A percentile compares a stretch with the other conserved stretches of the same genome.
Evolutionary conservation across 30 jellyfish, hydroid and myxozoan genomes (phyloP).

Genomic region (Catostylus mosaicus): DNA sequence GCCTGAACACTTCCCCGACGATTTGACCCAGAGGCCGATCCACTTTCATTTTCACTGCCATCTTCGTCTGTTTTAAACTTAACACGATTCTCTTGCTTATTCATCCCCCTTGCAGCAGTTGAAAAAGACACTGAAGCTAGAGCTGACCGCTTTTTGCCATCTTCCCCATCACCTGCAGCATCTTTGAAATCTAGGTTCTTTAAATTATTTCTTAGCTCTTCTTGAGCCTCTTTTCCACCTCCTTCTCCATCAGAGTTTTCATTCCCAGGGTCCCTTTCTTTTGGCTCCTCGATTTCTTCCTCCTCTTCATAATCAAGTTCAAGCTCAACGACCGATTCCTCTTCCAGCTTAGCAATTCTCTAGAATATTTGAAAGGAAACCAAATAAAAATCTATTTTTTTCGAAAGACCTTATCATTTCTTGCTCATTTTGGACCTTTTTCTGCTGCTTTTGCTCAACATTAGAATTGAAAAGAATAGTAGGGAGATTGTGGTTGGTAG

Average conservation of each 20-base stretch:
- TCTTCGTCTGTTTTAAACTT: conserved; percentile 61
- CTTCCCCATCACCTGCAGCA: conserved; percentile 52
- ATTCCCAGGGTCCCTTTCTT: conserved; percentile 38
- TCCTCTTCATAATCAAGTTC: conserved; percentile 80
- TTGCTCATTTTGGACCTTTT: too few relatives aligned
- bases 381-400: too few relatives aligned
- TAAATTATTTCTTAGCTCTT: conserved; percentile 85
- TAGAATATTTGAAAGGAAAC: too few relatives aligned
- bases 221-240: conserved; percentile 83
- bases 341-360: conserved; percentile 73
- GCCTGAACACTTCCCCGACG: conserved; percentile 24
- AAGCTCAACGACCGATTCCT: conserved; percentile 68
- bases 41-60: conserved; percentile 72
- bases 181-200: conserved; percentile 82
- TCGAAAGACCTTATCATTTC: too few relatives aligned
- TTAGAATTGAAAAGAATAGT: too few relatives aligned
- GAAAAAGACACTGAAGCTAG: conserved; percentile 84
- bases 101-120: conserved; percentile 80
- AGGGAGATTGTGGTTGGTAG: too few relatives aligned
- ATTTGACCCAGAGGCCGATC: conserved; percentile 53
- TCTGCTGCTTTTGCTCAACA: too few relatives aligned
- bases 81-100: conserved; percentile 57
- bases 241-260: conserved; percentile 60
- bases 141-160: conserved; percentile 67
- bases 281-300: conserved; percentile 26